Evolutionary conservation across 2,797 vertebrate genomes (phyloP).

Genomic region (Amblyraja radiata): DNA sequence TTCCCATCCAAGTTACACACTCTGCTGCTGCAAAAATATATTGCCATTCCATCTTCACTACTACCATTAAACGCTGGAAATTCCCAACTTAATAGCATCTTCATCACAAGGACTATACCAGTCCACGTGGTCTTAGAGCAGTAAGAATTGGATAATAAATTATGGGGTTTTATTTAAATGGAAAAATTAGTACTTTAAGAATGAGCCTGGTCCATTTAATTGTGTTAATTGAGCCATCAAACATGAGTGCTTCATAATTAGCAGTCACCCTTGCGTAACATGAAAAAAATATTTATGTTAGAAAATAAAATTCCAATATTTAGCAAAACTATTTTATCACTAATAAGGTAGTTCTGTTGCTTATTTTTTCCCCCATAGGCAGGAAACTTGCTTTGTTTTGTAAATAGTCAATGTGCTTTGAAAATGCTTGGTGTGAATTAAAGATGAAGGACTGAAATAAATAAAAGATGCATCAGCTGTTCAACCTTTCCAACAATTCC

Average conservation of each 20-base stretch:
- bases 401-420: not conserved
- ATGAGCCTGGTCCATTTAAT: not conserved
- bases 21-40: not conserved
- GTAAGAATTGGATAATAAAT: not conserved
- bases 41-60: no score
- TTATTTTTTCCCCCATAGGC: not conserved
- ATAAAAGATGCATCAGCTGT: conserved; percentile 17
- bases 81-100: not conserved
- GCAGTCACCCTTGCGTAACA: not conserved
- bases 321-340: not conserved
- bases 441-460: conserved; percentile 33
- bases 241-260: not conserved
- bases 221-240: not conserved
- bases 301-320: not conserved
- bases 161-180: no score
- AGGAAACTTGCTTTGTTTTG: not conserved
- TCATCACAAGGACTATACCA: not conserved
- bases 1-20: not conserved
- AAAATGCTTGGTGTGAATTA: conserved; percentile 25
- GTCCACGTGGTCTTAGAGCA: not conserved
- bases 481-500: not conserved
- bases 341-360: not conserved
- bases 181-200: not conserved
- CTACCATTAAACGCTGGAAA: not conserved
- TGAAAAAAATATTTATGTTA: not conserved